phyloP scores from a whole-genome alignment of 2,113 vertebrate species.

The Picathartes gymnocephalus region DNA sequence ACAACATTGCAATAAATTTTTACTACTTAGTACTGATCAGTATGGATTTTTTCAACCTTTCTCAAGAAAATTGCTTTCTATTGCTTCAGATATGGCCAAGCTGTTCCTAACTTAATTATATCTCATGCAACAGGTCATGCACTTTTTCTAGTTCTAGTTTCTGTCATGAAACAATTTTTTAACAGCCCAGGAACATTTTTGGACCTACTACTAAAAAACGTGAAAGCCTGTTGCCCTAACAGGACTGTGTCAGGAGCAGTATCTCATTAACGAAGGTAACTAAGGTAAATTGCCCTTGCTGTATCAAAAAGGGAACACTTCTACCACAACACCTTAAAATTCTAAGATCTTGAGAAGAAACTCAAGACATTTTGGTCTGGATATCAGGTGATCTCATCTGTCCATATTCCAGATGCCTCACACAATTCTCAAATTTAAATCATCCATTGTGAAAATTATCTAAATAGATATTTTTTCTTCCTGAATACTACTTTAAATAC shows the following conservation, averaged over 20 bases:
- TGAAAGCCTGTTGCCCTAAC: not conserved
- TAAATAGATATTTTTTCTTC: not conserved
- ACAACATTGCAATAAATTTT: conserved; percentile 85
- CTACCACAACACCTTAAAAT: not conserved
- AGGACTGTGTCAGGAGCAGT: not conserved
- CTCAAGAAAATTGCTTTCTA: conserved; percentile 79
- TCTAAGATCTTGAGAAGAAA: not conserved
- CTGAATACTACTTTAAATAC: not conserved
- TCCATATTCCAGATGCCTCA: not conserved
- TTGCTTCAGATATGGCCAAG: conserved; percentile 67
- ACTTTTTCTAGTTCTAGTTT: conserved; percentile 36
- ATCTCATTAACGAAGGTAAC: not conserved
- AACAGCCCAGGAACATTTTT: not conserved
- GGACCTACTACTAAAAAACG: not conserved
- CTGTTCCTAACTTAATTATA: conserved; percentile 74
- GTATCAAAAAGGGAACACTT: not conserved
- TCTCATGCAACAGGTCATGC: conserved; percentile 68
- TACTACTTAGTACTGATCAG: conserved; percentile 86
- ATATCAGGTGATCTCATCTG: not conserved
- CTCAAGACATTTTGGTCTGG: not conserved
- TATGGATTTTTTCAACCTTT: conserved; percentile 84
- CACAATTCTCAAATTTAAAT: not conserved
- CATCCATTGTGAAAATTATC: not conserved
- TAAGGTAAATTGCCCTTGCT: not conserved
- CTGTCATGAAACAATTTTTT: conserved; percentile 3